Evolutionary conservation across 1,140 invertebrate species (phyloP), one percentile per base, ranked within the genome.

Genomic region (Diabrotica virgifera): DNA sequence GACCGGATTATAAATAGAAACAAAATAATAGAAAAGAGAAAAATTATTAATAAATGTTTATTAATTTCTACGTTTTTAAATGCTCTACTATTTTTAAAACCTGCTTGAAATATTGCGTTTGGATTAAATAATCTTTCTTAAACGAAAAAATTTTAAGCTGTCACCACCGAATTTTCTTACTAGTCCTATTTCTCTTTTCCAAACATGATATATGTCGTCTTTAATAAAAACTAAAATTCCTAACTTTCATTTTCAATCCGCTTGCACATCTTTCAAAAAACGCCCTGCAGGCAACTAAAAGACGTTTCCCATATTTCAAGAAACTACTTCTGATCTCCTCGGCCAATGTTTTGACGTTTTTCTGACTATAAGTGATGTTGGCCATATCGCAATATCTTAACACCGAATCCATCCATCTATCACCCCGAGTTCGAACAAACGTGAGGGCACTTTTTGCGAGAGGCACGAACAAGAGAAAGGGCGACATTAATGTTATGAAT

Each of bases 281-380:
- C 40, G 40, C 8, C 40, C 40, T 37, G 55, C 35, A 57, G 36
- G 55, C 55, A 36, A 57, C 24, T 36, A 36, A 57, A 57, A n/a
- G 55, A 37, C 36, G 36, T 24, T 11, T 36, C 6, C 10, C 36
- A 57, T 57, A 57, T 57, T 57, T 57, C 36, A 57, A 12, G 24
- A 57, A 57, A 57, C 55, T 62, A 11, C 51, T 55, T 36, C 55
- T 46, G 14, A 56, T 46, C 8, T 0, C 52, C 52, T 52, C 9
- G 37, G 54, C 36, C 52, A 55, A 37, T 64, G 46, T 57, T 64
- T 64, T 63, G 59, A 60, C 59, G 40, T 60, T 64, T 56, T 52
- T 57, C 51, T 13, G 14, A 53, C 40, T 40, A 64, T 57, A 57
- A 64, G 35, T 58, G 40, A 57, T 24, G 36, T 37, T 36, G 24